These are phyloP conservation scores for Adineta ricciae DNA, from an alignment of 2,888 invertebrate genomes.

Conservation along the genomic window DNA sequence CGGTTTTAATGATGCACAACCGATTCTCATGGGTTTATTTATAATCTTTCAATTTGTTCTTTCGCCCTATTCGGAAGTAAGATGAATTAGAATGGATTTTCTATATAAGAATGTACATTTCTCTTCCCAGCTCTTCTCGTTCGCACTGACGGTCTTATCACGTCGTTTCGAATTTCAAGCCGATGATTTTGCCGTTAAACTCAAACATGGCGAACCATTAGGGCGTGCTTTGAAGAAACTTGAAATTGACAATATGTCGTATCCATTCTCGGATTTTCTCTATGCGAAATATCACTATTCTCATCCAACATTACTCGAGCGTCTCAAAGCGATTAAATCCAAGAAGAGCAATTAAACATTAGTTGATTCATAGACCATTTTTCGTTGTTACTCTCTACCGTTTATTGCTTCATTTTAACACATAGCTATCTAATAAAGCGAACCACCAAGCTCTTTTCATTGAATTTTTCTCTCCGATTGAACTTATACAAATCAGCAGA, in stretches of 20 bases:
- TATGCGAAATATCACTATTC: slow-evolving; percentile 90
- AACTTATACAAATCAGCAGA: too few species aligned
- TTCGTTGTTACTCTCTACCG: not conserved
- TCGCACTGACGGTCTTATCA: slow-evolving; percentile 60
- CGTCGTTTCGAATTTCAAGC: slow-evolving; percentile 76
- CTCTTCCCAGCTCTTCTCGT: slow-evolving; percentile 50
- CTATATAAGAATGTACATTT: not conserved
- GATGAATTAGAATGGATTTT: not conserved
- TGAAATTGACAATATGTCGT: slow-evolving; percentile 85
- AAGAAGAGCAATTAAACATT: not conserved
- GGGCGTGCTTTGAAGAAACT: slow-evolving; percentile 78
- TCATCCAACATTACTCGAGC: slow-evolving; percentile 84
- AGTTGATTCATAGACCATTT: not conserved
- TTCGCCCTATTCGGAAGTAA: slow-evolving; percentile 69
- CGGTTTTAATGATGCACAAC: slow-evolving; percentile 70
- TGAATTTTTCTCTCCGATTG: too few species aligned
- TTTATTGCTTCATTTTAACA: not conserved
- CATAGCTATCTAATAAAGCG: not conserved
- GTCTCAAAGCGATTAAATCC: slow-evolving; percentile 46
- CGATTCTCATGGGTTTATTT: slow-evolving; percentile 78
- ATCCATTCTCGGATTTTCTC: slow-evolving; percentile 81
- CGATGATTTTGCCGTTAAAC: slow-evolving; percentile 73
- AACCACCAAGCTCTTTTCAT: not conserved
- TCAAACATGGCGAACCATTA: slow-evolving; percentile 66
- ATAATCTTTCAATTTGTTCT: slow-evolving; percentile 78